Evolutionary conservation across 2,113 vertebrate species (phyloP).

Genomic region (Lipophrys pholis): DNA sequence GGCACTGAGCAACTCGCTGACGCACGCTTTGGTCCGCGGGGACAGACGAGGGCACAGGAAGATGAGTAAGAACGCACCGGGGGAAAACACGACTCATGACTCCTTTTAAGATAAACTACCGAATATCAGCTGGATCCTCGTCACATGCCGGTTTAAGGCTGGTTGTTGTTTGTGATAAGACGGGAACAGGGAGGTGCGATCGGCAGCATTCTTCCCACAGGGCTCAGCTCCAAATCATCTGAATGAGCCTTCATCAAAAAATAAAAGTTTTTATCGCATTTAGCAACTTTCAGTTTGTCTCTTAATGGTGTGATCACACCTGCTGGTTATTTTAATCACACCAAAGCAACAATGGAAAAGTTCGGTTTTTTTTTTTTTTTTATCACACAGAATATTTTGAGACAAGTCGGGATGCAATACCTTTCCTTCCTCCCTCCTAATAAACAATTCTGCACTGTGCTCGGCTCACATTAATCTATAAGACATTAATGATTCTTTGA

Average conservation of each 20-base stretch:
- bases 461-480: not conserved
- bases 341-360: constrained; percentile 4
- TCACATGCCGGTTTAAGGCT: constrained; percentile 17
- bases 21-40: constrained; percentile 55
- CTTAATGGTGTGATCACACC: constrained; percentile 43
- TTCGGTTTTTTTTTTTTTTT: not conserved
- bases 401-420: not conserved
- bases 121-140: constrained; percentile 22
- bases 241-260: constrained; percentile 6
- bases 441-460: not conserved
- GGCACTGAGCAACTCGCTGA: constrained; percentile 67
- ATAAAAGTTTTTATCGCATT: constrained; percentile 17
- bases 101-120: constrained; percentile 44
- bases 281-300: constrained; percentile 10
- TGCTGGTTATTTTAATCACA: not conserved
- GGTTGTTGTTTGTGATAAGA: constrained; percentile 34
- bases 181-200: constrained; percentile 5
- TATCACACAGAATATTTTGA: not conserved
- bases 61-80: constrained; percentile 44
- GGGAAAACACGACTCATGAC: constrained; percentile 47
- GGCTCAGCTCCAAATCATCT: not conserved
- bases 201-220: not conserved
- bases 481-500: not conserved
- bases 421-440: not conserved
- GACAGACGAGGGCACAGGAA: constrained; percentile 52